phyloP scores from a whole-genome alignment of 2,113 vertebrate genomes.

The Rhinolophus sinicus region DNA sequence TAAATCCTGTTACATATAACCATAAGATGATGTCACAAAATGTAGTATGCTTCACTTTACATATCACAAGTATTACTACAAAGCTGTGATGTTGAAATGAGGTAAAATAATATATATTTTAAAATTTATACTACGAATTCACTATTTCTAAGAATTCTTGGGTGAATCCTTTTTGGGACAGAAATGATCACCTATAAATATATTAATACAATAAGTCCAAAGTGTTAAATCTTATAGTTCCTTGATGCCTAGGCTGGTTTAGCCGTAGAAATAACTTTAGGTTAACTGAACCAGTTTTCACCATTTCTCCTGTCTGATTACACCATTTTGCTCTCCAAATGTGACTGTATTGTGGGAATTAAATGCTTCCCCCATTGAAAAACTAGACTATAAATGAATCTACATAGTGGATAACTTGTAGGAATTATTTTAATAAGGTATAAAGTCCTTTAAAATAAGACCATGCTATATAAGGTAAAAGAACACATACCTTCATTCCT shows the following conservation, averaged over 20 bases:
- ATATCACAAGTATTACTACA: background rate
- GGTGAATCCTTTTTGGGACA: background rate
- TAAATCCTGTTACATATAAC: background rate
- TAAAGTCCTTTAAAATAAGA: background rate
- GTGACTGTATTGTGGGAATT: background rate
- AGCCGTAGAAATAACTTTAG: background rate
- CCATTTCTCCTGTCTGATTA: background rate
- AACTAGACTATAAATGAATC: background rate
- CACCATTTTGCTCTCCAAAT: background rate
- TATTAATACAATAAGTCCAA: background rate
- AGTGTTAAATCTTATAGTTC: slow-evolving; percentile 14
- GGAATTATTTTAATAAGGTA: background rate
- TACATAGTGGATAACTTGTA: background rate
- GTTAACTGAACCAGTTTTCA: background rate
- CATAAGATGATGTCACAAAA: background rate
- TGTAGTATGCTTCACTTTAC: background rate
- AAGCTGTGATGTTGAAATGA: background rate
- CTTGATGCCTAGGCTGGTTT: background rate
- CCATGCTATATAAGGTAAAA: background rate
- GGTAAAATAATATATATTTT: background rate
- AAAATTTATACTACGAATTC: background rate
- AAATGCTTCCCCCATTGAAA: slow-evolving; percentile 3
- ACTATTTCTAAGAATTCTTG: slow-evolving; percentile 44
- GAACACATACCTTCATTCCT: slow-evolving; percentile 93
- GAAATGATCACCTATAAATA: slow-evolving; percentile 37